phyloP scores from a whole-genome alignment of 2,888 invertebrate genomes.

The Lycaena phlaeas region DNA sequence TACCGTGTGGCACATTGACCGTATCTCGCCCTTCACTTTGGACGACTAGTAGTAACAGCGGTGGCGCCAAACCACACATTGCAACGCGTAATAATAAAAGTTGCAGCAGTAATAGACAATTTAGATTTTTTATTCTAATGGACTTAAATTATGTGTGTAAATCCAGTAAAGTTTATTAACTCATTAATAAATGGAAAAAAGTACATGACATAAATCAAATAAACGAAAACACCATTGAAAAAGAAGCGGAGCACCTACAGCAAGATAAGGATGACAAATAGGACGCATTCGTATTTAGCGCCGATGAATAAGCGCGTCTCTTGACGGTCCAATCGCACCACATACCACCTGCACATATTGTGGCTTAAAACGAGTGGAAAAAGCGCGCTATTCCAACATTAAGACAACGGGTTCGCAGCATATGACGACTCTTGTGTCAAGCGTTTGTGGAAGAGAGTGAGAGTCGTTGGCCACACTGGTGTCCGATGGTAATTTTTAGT shows the following conservation, averaged over 20 bases:
- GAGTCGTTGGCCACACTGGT: slow-evolving; percentile 4
- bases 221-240: not conserved
- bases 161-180: not conserved
- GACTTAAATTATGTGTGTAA: not conserved
- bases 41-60: no score
- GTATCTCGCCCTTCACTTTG: no score
- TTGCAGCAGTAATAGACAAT: no score
- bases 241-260: not conserved
- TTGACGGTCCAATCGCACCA: slow-evolving; percentile 8
- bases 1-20: not conserved
- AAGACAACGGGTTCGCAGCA: slow-evolving; percentile 4
- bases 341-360: no score
- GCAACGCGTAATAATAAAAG: not conserved
- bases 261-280: not conserved
- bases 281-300: slow-evolving; percentile 3
- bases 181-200: not conserved
- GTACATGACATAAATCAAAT: not conserved
- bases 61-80: not conserved
- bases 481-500: slow-evolving; percentile 5
- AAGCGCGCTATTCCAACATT: slow-evolving; percentile 3
- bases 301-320: slow-evolving; percentile 7
- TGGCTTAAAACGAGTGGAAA: slow-evolving; percentile 8
- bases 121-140: not conserved
- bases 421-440: slow-evolving; percentile 5
- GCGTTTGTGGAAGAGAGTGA: slow-evolving; percentile 5